Base-by-base conservation (phyloP, 2,113 vertebrate species). In the Hydrolagus affinis region DNA sequence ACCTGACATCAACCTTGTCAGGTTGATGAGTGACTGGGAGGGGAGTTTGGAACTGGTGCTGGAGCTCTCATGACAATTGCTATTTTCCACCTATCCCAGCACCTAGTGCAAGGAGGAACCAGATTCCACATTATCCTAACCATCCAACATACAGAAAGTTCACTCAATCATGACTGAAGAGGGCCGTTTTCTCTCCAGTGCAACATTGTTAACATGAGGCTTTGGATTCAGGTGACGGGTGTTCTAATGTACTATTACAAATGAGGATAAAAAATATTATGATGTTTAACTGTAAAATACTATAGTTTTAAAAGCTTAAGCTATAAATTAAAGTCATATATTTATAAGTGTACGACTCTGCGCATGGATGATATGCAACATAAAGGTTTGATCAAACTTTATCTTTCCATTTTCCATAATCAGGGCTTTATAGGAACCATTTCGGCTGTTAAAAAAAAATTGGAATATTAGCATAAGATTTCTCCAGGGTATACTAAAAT, bases 331-430 rank as follows among this genome's bases (percentile, higher is more conserved):
- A 66, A 68, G 62, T 60, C 64, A 68, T 83, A 83, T 83, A 83
- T 83, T 83, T 83, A 25, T 66, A 83, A 64, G 62, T 83, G 78
- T 83, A 83, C 78, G 66, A 83, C 62, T 83, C 62, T 83, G 60
- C 66, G 4, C 62, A 66, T 68, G 60, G 75, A 83, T 83, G 78
- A 66, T 83, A 83, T 21, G 78, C 60, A 83, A 83, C 62, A 83
- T 83, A 83, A 83, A 83, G 60, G 78, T 66, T 83, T 83, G 78
- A 83, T 83, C 78, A 83, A 83, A 83, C 78, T 83, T 83, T 83
- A 83, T 66, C 78, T 83, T 32, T 83, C 78, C 78, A 32, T 83
- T 83, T 66, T 83, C 78, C 78, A 83, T 83, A 83, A 83, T 83
- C 78, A 83, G 78, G 64, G 30, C 78, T 83, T 83, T 83, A 83